Conservation (phyloP, 2,888 invertebrate genomes). For the Callinectes sapidus region DNA sequence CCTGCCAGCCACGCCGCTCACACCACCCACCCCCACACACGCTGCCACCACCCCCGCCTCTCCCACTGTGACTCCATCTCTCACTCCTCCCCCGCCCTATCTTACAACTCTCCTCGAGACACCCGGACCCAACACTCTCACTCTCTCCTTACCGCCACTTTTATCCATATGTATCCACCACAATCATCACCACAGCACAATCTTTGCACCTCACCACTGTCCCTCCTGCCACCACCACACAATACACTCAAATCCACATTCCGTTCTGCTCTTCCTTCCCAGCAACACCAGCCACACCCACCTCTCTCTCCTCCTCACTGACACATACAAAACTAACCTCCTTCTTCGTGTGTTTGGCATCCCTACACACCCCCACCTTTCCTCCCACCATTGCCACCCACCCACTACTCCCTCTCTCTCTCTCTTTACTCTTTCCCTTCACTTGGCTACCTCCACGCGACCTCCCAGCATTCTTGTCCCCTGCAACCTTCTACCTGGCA, state of each 20-base stretch:
- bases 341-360: not conserved
- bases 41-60: constrained; percentile 14
- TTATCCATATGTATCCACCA: not conserved
- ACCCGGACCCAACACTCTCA: not conserved
- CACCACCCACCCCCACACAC: not conserved
- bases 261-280: not conserved
- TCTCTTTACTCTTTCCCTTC: not conserved
- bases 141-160: not conserved
- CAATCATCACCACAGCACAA: not conserved
- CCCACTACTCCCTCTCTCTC: not conserved
- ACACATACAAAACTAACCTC: not conserved
- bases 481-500: not conserved
- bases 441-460: not conserved
- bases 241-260: not conserved
- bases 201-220: not conserved
- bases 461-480: not conserved
- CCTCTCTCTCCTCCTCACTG: not conserved
- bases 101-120: not conserved
- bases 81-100: not conserved
- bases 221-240: not conserved
- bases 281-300: not conserved
- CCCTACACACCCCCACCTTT: not conserved
- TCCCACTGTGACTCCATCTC: not conserved
- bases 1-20: not conserved
- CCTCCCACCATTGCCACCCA: not conserved